These are phyloP conservation scores for Linyphia triangularis DNA, from an alignment of 2,888 invertebrate genomes.

Conservation along the genomic window DNA sequence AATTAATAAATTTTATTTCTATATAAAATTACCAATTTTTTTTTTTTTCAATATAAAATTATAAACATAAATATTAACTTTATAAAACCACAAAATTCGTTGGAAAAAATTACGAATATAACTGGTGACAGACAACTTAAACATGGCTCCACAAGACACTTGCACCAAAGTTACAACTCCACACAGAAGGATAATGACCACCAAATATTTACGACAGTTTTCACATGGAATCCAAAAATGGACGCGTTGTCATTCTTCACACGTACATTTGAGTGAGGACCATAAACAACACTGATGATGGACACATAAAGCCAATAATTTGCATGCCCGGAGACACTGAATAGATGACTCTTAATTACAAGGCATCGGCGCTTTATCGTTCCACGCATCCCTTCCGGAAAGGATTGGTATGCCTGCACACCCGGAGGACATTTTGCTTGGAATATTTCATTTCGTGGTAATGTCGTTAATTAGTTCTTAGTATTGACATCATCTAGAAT, in stretches of 20 bases:
- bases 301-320: conserved; percentile 53
- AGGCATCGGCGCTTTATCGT: conserved; percentile 38
- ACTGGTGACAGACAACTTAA: no score
- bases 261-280: conserved; percentile 11
- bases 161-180: no score
- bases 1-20: no score
- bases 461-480: conserved; percentile 26
- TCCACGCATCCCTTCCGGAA: conserved; percentile 47
- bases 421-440: not conserved
- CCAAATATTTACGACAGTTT: not conserved
- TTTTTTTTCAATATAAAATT: no score
- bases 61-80: no score
- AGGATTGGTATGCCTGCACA: conserved; percentile 5
- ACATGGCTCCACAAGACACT: no score
- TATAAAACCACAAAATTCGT: no score
- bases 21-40: no score
- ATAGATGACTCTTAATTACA: conserved; percentile 60
- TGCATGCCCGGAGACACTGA: conserved; percentile 41
- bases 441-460: conserved; percentile 4
- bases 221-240: not conserved
- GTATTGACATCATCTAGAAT: not conserved
- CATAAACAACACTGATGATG: conserved; percentile 54
- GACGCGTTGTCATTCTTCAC: not conserved
- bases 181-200: not conserved
- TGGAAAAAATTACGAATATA: no score